Conservation (phyloP, 2,113 vertebrate genomes). For the Malaclemys terrapin region DNA sequence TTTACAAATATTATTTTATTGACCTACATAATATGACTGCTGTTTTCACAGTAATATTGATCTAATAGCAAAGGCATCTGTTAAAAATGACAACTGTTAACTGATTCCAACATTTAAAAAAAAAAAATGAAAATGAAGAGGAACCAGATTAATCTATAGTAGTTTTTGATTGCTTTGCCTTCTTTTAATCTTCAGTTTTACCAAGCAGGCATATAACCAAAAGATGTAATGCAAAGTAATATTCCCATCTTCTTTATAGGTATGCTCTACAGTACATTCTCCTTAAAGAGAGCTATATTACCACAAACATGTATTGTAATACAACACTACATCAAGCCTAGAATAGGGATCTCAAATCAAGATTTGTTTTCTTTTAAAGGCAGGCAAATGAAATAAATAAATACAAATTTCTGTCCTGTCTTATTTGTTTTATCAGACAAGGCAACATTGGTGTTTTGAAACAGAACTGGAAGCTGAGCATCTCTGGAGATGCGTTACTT, state of each 20-base stretch:
- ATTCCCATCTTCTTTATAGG: neutral
- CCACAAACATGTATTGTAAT: neutral
- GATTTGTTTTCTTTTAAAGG: neutral
- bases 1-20: conserved; percentile 20
- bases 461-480: neutral
- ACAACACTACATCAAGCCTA: neutral
- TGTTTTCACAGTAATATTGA: conserved; percentile 29
- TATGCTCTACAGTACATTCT: neutral
- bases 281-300: neutral
- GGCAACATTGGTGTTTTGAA: neutral
- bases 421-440: neutral
- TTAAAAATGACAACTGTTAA: neutral
- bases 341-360: neutral
- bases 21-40: neutral
- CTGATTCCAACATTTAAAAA: neutral
- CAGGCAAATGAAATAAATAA: neutral
- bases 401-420: neutral
- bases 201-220: neutral
- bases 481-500: neutral
- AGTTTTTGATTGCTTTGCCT: neutral
- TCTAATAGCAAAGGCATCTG: neutral
- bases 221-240: neutral
- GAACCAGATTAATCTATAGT: neutral
- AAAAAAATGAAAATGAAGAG: neutral
- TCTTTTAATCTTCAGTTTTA: neutral